These are phyloP conservation scores for Stratiomys singularior DNA, from an alignment of 2,888 invertebrate genomes.

Conservation along the genomic window DNA sequence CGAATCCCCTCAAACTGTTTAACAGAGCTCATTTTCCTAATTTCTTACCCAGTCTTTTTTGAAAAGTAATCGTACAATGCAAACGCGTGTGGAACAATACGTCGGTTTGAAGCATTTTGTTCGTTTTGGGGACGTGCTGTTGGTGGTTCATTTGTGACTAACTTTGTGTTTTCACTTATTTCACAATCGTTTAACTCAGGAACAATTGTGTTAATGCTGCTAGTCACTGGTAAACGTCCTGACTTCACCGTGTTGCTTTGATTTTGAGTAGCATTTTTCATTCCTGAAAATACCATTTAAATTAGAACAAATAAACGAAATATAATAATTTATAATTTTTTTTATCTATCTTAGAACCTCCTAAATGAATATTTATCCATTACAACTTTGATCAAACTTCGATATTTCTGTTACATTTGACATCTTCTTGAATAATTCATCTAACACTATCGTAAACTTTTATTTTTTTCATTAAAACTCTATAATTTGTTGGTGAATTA, in stretches of 20 bases:
- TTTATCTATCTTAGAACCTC: too few relatives aligned
- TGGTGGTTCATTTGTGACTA: constrained; percentile 42
- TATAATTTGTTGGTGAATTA: too few relatives aligned
- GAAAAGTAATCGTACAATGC: constrained; percentile 89
- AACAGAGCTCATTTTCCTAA: too few relatives aligned
- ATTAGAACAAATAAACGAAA: not conserved
- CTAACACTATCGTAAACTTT: too few relatives aligned
- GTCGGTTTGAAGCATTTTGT: constrained; percentile 43
- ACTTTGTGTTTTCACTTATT: constrained; percentile 43
- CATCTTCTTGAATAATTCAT: too few relatives aligned
- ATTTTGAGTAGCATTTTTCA: constrained; percentile 52
- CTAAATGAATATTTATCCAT: too few relatives aligned
- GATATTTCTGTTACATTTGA: too few relatives aligned
- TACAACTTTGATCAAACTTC: too few relatives aligned
- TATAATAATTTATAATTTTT: not conserved
- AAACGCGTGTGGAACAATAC: constrained; percentile 78
- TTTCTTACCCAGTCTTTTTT: constrained; percentile 79
- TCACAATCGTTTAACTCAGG: constrained; percentile 39
- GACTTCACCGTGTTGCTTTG: constrained; percentile 48
- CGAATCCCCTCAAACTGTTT: too few relatives aligned
- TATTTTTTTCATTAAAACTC: too few relatives aligned
- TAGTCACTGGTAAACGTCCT: constrained; percentile 14
- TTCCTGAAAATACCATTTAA: constrained; percentile 45
- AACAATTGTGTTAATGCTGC: not conserved
- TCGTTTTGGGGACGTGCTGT: constrained; percentile 35